Evolutionary conservation across 2,888 invertebrate genomes (phyloP).

Genomic region (Arrhopalites spinosus): DNA sequence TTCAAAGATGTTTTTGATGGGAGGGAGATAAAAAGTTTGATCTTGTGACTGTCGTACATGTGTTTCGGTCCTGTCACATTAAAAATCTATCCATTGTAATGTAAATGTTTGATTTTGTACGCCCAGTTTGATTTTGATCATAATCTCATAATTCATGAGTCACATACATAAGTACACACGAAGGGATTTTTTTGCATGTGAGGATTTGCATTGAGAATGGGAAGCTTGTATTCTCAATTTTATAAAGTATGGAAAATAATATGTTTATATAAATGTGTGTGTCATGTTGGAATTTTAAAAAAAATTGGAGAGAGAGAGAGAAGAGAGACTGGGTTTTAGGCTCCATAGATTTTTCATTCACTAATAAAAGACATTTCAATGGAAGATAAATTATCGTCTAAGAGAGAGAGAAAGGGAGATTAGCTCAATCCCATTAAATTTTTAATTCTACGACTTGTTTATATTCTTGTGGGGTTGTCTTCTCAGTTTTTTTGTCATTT

Average conservation of each 20-base stretch:
- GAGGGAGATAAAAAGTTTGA: background rate
- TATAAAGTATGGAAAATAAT: background rate
- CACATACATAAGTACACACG: background rate
- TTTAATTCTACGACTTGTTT: too few species aligned
- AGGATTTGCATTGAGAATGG: background rate
- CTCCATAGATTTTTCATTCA: too few species aligned
- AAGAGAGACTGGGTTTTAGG: too few species aligned
- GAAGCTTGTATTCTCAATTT: constrained; percentile 7
- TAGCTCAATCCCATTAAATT: too few species aligned
- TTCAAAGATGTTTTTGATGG: background rate
- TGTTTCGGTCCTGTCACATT: background rate
- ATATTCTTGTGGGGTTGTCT: too few species aligned
- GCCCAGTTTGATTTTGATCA: constrained; percentile 11
- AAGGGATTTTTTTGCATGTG: background rate
- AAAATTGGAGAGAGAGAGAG: too few species aligned
- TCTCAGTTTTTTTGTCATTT: too few species aligned
- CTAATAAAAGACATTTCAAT: too few species aligned
- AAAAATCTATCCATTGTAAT: background rate
- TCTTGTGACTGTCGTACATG: background rate
- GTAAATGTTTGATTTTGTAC: constrained; percentile 6
- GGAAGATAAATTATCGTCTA: too few species aligned
- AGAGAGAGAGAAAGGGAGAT: too few species aligned
- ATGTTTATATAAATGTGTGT: background rate
- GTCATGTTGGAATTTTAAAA: too few species aligned
- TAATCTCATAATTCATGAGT: background rate